These are phyloP conservation scores for Monochamus saltuarius DNA, from an alignment of 1,140 invertebrate species.

Conservation along the genomic window DNA sequence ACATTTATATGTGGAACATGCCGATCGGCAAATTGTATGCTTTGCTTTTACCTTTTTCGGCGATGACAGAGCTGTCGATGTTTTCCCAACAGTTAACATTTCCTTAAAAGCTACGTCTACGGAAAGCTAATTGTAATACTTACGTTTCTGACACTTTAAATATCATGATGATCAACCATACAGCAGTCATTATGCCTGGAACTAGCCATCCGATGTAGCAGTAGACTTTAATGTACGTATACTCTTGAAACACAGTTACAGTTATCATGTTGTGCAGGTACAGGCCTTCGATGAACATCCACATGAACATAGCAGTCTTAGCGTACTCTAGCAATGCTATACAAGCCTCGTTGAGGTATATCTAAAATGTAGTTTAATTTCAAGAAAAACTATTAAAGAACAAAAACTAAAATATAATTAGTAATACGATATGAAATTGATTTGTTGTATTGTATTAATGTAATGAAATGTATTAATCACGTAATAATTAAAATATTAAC, in stretches of 20 bases:
- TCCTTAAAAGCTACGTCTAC: too few species aligned
- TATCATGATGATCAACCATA: slow-evolving; percentile 72
- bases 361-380: slow-evolving; percentile 55
- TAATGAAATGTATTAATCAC: too few species aligned
- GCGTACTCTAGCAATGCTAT: slow-evolving; percentile 84
- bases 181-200: slow-evolving; percentile 69
- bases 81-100: too few species aligned
- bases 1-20: too few species aligned
- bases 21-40: too few species aligned
- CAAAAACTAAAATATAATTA: too few species aligned
- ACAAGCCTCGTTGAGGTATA: slow-evolving; percentile 74
- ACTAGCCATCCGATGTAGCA: slow-evolving; percentile 79
- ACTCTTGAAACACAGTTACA: slow-evolving; percentile 78
- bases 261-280: slow-evolving; percentile 86
- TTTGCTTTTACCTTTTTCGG: too few species aligned
- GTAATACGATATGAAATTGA: too few species aligned
- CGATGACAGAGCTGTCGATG: too few species aligned
- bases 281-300: slow-evolving; percentile 92
- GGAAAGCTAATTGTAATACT: background rate
- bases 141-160: slow-evolving; percentile 22
- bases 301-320: slow-evolving; percentile 87
- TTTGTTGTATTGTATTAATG: too few species aligned
- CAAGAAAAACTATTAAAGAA: too few species aligned
- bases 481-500: too few species aligned
- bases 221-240: slow-evolving; percentile 70